These are phyloP conservation scores for Prosopocoilus inquinatus DNA, from an alignment of 2,888 invertebrate species.

Conservation along the genomic window DNA sequence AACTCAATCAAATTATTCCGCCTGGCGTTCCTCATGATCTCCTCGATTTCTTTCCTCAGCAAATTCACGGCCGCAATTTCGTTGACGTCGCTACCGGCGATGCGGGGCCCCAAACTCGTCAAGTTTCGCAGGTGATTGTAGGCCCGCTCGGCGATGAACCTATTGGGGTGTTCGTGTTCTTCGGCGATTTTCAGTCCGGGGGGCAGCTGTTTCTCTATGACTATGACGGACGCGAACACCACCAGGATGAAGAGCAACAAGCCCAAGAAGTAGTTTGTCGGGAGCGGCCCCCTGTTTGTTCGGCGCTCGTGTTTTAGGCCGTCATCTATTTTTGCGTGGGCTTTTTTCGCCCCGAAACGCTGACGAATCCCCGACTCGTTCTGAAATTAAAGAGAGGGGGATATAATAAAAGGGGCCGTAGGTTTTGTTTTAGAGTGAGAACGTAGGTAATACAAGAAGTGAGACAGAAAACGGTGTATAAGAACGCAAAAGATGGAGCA, in stretches of 20 bases:
- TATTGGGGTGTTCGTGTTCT: constrained; percentile 45
- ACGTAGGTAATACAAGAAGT: too few relatives aligned
- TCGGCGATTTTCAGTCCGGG: constrained; percentile 52
- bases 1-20: constrained; percentile 52
- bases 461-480: too few relatives aligned
- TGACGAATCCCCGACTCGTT: constrained; percentile 15
- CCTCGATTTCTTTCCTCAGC: constrained; percentile 50
- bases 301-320: constrained; percentile 7
- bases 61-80: constrained; percentile 59
- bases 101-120: constrained; percentile 61
- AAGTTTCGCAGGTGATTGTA: constrained; percentile 63
- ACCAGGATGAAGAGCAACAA: constrained; percentile 55
- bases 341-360: constrained; percentile 15
- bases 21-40: constrained; percentile 51
- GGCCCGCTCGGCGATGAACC: constrained; percentile 65
- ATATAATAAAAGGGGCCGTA: too few relatives aligned
- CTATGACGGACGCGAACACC: constrained; percentile 56
- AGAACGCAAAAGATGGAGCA: too few relatives aligned
- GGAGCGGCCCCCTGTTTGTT: constrained; percentile 40
- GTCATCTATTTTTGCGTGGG: not conserved
- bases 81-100: constrained; percentile 67
- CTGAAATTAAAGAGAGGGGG: constrained; percentile 6
- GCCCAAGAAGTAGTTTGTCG: constrained; percentile 53
- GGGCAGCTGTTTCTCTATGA: constrained; percentile 61
- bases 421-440: too few relatives aligned